These are phyloP conservation scores for Drosophila punjabiensis DNA, from an alignment of 1,140 invertebrate genomes.

Conservation along the genomic window DNA sequence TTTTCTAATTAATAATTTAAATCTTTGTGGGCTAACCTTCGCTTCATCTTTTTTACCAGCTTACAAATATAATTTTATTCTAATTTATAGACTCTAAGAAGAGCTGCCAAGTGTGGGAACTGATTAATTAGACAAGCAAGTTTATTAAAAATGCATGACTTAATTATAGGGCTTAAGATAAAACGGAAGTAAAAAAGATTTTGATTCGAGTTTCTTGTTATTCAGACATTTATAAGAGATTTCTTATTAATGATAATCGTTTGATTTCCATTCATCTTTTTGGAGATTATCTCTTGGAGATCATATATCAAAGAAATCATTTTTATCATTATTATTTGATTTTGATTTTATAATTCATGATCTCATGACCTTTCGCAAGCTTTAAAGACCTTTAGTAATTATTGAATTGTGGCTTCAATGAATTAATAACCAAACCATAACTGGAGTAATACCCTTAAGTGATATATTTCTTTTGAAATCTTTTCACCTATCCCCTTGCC, in stretches of 20 bases:
- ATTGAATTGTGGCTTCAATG: constrained; percentile 11
- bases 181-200: constrained; percentile 14
- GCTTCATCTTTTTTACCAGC: neutral
- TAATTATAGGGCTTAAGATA: constrained; percentile 1
- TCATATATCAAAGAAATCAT: constrained; percentile 13
- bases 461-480: constrained; percentile 11
- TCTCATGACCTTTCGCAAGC: constrained; percentile 15
- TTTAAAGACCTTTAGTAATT: constrained; percentile 3
- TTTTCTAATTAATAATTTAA: neutral
- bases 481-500: neutral
- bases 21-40: neutral
- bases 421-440: constrained; percentile 3
- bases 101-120: neutral
- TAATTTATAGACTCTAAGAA: neutral
- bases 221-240: neutral
- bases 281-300: constrained; percentile 3
- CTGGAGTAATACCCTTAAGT: constrained; percentile 6
- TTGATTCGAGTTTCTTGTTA: neutral
- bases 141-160: neutral
- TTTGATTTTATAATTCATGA: constrained; percentile 1
- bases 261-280: constrained; percentile 4
- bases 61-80: neutral
- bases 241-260: neutral
- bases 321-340: constrained; percentile 4
- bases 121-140: neutral